These are phyloP conservation scores for Pedionomus torquatus DNA, from an alignment of 2,113 vertebrate genomes.

Conservation along the genomic window DNA sequence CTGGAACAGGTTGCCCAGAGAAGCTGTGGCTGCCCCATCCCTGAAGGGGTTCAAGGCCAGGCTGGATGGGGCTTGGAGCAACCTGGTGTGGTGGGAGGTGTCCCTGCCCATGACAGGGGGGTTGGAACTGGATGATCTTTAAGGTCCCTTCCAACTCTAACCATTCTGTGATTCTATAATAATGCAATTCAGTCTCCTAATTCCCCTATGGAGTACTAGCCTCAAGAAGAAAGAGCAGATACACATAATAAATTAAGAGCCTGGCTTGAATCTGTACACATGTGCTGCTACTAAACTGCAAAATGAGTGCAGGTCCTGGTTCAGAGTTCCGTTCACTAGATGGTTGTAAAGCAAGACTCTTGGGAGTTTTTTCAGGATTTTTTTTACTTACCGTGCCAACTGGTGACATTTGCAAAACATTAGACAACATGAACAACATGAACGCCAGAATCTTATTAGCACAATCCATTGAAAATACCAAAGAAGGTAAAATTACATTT, in stretches of 20 bases:
- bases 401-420: not conserved
- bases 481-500: not conserved
- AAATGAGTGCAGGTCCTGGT: not conserved
- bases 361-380: not conserved
- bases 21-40: no score
- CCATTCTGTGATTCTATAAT: not conserved
- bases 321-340: not conserved
- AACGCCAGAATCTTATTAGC: not conserved
- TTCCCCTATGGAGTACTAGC: not conserved
- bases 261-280: not conserved
- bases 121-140: no score
- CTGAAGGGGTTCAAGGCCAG: no score
- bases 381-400: not conserved
- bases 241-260: not conserved
- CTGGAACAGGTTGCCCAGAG: no score
- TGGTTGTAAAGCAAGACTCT: not conserved
- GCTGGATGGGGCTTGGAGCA: no score
- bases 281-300: not conserved
- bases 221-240: not conserved
- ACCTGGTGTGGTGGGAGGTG: no score
- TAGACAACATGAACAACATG: not conserved
- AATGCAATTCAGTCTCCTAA: not conserved
- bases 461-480: not conserved
- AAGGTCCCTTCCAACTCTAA: no score
- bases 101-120: no score